Evolutionary conservation across 1,140 invertebrate species (phyloP).

Genomic region (Drosophila miranda): DNA sequence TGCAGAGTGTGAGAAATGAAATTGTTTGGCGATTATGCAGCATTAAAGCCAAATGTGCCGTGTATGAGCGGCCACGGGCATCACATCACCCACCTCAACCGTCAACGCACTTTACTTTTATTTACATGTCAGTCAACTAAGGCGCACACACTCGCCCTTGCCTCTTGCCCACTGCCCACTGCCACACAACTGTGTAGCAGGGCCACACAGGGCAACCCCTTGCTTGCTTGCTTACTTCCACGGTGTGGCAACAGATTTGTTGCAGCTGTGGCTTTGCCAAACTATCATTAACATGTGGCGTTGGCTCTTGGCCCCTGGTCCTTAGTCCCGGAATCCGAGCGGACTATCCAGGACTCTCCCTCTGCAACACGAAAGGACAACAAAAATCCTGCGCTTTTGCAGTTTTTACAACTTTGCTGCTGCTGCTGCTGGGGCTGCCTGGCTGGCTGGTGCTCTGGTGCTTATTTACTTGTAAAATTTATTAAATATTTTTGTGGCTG

Average conservation of each 20-base stretch:
- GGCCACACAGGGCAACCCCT: no score
- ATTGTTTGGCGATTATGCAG: constrained; percentile 76
- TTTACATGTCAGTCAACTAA: constrained; percentile 63
- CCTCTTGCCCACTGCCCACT: no score
- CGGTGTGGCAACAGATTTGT: constrained; percentile 62
- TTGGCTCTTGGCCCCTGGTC: background rate
- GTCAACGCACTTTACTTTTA: constrained; percentile 70
- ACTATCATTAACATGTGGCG: constrained; percentile 70
- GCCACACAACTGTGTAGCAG: no score
- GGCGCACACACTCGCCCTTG: constrained; percentile 14
- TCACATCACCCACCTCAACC: constrained; percentile 37
- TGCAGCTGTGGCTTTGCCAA: constrained; percentile 60
- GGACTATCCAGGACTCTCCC: background rate
- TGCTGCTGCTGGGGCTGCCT: background rate
- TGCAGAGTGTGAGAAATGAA: constrained; percentile 63
- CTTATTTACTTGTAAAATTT: constrained; percentile 77
- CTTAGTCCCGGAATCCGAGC: no score
- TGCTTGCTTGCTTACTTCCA: background rate
- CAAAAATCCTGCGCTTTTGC: constrained; percentile 39
- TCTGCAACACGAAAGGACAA: constrained; percentile 17
- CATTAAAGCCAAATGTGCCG: constrained; percentile 77
- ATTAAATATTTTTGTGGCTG: constrained; percentile 72
- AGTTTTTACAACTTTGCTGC: constrained; percentile 50
- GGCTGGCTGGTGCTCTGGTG: constrained; percentile 11
- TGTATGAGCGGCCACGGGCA: constrained; percentile 42